Percentiles rank a stretch among this genome's conserved stretches.
phyloP scores from a whole-genome alignment of 2,797 vertebrate genomes.

The Arrhamphus sclerolepis region DNA sequence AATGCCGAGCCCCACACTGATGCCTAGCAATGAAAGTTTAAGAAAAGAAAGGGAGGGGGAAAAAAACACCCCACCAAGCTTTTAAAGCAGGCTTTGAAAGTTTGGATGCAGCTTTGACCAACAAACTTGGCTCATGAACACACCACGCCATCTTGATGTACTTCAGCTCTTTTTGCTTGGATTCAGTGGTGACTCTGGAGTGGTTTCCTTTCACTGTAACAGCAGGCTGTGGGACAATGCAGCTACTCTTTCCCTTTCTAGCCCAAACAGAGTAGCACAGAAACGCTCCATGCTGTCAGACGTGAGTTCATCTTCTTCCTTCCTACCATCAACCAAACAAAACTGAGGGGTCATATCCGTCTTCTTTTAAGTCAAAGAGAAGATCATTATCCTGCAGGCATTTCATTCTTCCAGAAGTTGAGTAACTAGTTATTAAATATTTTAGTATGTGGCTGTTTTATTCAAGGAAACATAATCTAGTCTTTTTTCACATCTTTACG shows the following conservation, averaged over 20 bases:
- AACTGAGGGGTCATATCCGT: slow-evolving; percentile 10
- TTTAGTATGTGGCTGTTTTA: too few species aligned
- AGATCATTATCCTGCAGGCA: background rate
- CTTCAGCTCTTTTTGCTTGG: slow-evolving; percentile 51
- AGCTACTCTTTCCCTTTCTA: slow-evolving; percentile 61
- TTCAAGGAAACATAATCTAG: too few species aligned
- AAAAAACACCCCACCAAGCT: slow-evolving; percentile 26
- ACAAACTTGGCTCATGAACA: slow-evolving; percentile 52
- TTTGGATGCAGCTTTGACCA: slow-evolving; percentile 31
- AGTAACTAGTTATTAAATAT: too few species aligned
- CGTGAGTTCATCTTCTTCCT: slow-evolving; percentile 64
- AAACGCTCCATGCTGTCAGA: slow-evolving; percentile 60
- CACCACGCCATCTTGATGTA: slow-evolving; percentile 57
- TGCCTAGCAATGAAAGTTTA: slow-evolving; percentile 47
- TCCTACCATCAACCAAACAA: slow-evolving; percentile 44
- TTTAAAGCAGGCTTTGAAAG: slow-evolving; percentile 39
- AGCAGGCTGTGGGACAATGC: slow-evolving; percentile 67
- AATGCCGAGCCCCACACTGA: slow-evolving; percentile 60
- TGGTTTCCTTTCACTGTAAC: slow-evolving; percentile 63
- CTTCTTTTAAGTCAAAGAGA: background rate
- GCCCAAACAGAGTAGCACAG: slow-evolving; percentile 58
- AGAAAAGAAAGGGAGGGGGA: slow-evolving; percentile 21
- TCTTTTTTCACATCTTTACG: background rate
- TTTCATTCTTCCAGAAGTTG: too few species aligned
- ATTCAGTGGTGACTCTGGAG: slow-evolving; percentile 69